Evolutionary conservation across 2,888 invertebrate species (phyloP).

Genomic region (Protodeltote pygarga): DNA sequence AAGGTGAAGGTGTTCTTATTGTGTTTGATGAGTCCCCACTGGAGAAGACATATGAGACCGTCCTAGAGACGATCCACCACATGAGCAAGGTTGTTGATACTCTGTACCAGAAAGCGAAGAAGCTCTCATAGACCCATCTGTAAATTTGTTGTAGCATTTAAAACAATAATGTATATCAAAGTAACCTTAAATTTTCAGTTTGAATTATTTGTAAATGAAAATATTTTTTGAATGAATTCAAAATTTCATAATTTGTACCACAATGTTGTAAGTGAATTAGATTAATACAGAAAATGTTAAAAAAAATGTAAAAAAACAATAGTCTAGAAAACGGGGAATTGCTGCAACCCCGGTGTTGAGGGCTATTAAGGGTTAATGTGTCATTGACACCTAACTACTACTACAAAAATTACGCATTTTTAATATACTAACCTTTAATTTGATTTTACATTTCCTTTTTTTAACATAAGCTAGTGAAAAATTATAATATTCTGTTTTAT

Average conservation of each 20-base stretch:
- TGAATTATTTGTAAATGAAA: slow-evolving; percentile 71
- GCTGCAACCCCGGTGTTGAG: slow-evolving; percentile 50
- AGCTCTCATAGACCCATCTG: slow-evolving; percentile 91
- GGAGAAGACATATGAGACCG: slow-evolving; percentile 99
- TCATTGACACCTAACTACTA: slow-evolving; percentile 44
- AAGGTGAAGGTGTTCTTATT: slow-evolving; percentile 98
- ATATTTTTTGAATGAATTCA: slow-evolving; percentile 78
- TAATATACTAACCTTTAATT: slow-evolving; percentile 70
- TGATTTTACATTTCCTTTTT: slow-evolving; percentile 70
- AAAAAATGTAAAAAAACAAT: slow-evolving; percentile 52
- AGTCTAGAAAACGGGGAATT: slow-evolving; percentile 60
- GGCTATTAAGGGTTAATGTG: slow-evolving; percentile 34
- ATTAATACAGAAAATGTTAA: slow-evolving; percentile 56
- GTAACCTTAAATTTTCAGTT: slow-evolving; percentile 80
- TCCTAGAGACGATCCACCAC: slow-evolving; percentile 98
- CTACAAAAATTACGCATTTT: slow-evolving; percentile 66
- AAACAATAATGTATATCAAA: slow-evolving; percentile 80
- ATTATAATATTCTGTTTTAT: slow-evolving; percentile 85
- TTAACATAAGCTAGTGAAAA: slow-evolving; percentile 83
- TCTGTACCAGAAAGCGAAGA: slow-evolving; percentile 99
- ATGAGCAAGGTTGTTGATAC: slow-evolving; percentile 99
- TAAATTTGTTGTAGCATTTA: slow-evolving; percentile 83
- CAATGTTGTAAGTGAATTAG: slow-evolving; percentile 64
- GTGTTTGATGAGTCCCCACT: slow-evolving; percentile 98
- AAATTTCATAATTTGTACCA: slow-evolving; percentile 69